Percentiles rank a stretch among this genome's conserved stretches.
These are phyloP conservation scores for Gadus macrocephalus DNA, from an alignment of 2,113 vertebrate species.

Conservation along the genomic window DNA sequence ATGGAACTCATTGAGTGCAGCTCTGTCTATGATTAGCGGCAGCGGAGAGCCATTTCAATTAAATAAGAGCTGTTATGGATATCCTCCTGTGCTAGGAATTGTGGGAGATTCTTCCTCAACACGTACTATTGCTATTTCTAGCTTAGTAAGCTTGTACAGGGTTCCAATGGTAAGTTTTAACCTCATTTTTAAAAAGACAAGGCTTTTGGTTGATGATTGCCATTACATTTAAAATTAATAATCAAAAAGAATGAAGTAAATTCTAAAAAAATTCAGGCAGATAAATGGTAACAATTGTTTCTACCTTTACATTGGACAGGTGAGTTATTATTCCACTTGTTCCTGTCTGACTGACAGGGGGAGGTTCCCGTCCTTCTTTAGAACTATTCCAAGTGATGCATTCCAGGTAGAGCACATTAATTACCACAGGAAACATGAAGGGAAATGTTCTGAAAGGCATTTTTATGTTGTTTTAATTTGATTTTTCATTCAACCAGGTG, in stretches of 20 bases:
- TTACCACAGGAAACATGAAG: neutral
- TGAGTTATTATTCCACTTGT: too few relatives aligned
- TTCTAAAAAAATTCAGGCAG: neutral
- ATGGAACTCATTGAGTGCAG: constrained; percentile 50
- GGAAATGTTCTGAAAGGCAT: constrained; percentile 24
- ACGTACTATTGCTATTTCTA: too few relatives aligned
- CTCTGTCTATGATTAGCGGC: constrained; percentile 47
- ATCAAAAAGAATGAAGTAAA: too few relatives aligned
- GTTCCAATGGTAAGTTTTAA: constrained; percentile 56
- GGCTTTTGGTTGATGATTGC: neutral
- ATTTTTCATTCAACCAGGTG: constrained; percentile 37
- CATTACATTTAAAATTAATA: neutral
- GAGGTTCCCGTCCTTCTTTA: too few relatives aligned
- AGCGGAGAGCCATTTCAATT: constrained; percentile 32
- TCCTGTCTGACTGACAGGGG: too few relatives aligned
- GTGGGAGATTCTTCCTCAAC: too few relatives aligned
- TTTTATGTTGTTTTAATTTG: too few relatives aligned
- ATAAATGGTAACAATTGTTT: neutral
- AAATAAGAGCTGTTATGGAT: constrained; percentile 38
- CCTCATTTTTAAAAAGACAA: neutral
- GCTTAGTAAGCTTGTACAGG: constrained; percentile 20
- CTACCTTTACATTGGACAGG: neutral
- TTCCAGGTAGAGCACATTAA: constrained; percentile 10
- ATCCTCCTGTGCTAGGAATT: constrained; percentile 36
- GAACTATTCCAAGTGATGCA: too few relatives aligned